Percentiles rank a stretch among this genome's conserved stretches.
phyloP scores from a whole-genome alignment of 1,140 invertebrate genomes.

The Physella acuta region DNA sequence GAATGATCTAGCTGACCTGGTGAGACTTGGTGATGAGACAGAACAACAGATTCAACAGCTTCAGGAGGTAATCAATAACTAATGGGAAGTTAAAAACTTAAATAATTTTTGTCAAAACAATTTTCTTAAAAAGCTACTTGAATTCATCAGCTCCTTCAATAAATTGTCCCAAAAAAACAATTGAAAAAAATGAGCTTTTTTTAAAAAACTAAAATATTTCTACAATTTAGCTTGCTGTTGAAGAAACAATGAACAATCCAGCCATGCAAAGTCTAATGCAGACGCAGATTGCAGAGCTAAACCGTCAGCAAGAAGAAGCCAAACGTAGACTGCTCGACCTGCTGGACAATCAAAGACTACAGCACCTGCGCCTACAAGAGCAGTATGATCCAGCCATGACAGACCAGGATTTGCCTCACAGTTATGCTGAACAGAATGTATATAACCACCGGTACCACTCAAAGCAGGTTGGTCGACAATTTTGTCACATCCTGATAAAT shows the following conservation, averaged over 20 bases:
- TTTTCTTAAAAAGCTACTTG: too few relatives aligned
- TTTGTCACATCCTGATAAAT: too few relatives aligned
- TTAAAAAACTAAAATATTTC: too few relatives aligned
- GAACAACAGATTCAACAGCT: constrained; percentile 6
- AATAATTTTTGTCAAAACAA: too few relatives aligned
- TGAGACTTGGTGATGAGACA: constrained; percentile 8
- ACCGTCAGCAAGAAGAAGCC: constrained; percentile 49
- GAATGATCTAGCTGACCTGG: constrained; percentile 11
- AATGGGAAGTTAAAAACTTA: too few relatives aligned
- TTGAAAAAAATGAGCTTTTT: too few relatives aligned
- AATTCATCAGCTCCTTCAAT: too few relatives aligned
- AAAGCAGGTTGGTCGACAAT: too few relatives aligned
- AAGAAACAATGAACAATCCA: constrained; percentile 14
- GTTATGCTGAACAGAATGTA: too few relatives aligned
- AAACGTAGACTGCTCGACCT: constrained; percentile 41
- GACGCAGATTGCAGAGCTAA: constrained; percentile 46
- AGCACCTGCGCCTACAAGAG: constrained; percentile 30
- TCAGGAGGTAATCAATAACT: constrained; percentile 22
- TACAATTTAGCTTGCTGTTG: constrained; percentile 8
- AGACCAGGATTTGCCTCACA: too few relatives aligned
- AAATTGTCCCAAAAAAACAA: too few relatives aligned
- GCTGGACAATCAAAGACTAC: constrained; percentile 35
- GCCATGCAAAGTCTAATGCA: constrained; percentile 27
- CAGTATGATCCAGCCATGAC: background rate
- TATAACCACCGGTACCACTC: too few relatives aligned